Evolutionary conservation across 2,113 vertebrate species (phyloP).

Genomic region (Opisthocomus hoazin): DNA sequence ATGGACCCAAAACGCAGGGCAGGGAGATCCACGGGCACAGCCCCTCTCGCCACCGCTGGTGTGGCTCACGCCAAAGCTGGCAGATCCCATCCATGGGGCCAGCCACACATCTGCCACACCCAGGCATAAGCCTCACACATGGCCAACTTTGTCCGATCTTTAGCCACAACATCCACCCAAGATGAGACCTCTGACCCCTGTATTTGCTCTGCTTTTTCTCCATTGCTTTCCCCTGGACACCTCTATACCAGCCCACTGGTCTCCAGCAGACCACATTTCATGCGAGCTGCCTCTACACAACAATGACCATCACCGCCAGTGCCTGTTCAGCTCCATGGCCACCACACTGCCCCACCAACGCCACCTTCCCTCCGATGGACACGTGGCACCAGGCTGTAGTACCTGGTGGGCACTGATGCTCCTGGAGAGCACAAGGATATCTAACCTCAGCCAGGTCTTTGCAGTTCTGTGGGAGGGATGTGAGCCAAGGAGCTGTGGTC

Average conservation of each 20-base stretch:
- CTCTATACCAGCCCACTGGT: not conserved
- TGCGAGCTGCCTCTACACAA: not conserved
- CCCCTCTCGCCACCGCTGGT: fast-evolving
- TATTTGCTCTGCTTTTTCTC: not conserved
- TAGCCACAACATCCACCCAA: not conserved
- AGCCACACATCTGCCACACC: fast-evolving
- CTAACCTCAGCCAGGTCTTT: not conserved
- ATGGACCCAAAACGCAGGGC: not conserved
- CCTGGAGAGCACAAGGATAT: not conserved
- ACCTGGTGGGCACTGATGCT: not conserved
- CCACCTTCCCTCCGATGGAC: not conserved
- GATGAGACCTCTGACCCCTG: not conserved
- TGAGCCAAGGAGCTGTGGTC: not conserved
- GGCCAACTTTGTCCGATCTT: not conserved
- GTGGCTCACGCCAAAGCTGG: not conserved
- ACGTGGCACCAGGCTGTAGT: not conserved
- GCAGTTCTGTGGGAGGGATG: fast-evolving
- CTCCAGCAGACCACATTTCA: not conserved
- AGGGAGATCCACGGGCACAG: not conserved
- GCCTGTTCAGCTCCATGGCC: not conserved
- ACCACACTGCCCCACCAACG: not conserved
- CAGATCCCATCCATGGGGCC: not conserved
- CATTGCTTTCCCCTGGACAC: not conserved
- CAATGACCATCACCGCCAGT: not conserved
- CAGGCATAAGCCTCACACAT: not conserved